Base-by-base conservation (phyloP, 2,113 vertebrate genomes). In the Orycteropus afer region DNA sequence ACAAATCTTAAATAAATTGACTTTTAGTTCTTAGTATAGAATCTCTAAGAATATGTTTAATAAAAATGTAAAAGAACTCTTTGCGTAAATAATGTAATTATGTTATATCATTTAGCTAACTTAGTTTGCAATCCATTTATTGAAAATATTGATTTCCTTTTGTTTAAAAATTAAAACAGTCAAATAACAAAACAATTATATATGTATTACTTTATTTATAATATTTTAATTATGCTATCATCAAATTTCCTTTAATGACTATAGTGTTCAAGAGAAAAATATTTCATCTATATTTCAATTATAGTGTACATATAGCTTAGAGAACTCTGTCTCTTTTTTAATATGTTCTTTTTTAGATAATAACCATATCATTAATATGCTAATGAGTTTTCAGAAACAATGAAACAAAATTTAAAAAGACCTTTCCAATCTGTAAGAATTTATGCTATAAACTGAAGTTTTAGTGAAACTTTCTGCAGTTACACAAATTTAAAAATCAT, bases 1-100 rank as follows among this genome's bases (percentile, higher is more conserved):
- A 45, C 8, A 93, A 40, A 86, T 83, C 49, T 85, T 63, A 90
- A 45, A 89, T 90, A 93, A 96, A 94, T 11, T 82, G 34, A 45
- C 37, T 84, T 81, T 23, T 34, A 20, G 9, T 20, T 87, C 59
- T 94, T 74, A 95, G 29, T n/a, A 69, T 92, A 76, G 37, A 83
- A 49, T 77, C 10, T 67, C 85, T 32, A 90, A 81, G 45, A 1
- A 37, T 79, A 80, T 42, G 12, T 55, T 95, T 37, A 95, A 40
- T 73, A 90, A 94, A 82, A 94, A 27, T 83, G 27, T 40, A 40
- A 65, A 29, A 45, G 20, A 91, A 59, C 4, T 65, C 13, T 29
- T 93, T 59, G 5, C 0, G 55, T 47, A 67, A 15, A 23, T 13
- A 61, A 0, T 1, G 2, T 84, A 49, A 55, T 45, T 65, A 77